phyloP scores from a whole-genome alignment of 1,140 invertebrate genomes.

The Drosophila novamexicana region DNA sequence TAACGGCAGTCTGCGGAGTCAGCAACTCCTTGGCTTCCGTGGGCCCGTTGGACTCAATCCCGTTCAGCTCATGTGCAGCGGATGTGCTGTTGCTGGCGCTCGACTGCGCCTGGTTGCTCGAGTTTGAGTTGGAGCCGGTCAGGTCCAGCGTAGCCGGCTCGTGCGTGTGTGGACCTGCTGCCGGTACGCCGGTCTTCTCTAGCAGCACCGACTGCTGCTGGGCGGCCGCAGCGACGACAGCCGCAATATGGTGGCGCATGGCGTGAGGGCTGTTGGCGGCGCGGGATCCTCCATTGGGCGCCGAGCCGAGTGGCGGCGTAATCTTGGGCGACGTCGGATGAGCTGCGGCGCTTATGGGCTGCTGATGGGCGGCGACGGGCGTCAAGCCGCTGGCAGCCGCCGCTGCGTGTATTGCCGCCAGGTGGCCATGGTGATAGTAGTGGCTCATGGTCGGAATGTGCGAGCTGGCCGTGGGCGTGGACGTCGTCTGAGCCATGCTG shows the following conservation, averaged over 20 bases:
- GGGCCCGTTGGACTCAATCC: slow-evolving; percentile 70
- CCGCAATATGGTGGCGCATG: slow-evolving; percentile 75
- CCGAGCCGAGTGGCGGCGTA: slow-evolving; percentile 50
- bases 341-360: slow-evolving; percentile 43
- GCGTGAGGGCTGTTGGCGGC: slow-evolving; percentile 72
- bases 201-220: slow-evolving; percentile 55
- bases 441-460: slow-evolving; percentile 79
- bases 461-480: slow-evolving; percentile 69
- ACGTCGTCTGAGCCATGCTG: slow-evolving; percentile 59
- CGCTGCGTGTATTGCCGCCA: slow-evolving; percentile 76
- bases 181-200: slow-evolving; percentile 47
- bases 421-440: slow-evolving; percentile 75
- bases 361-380: slow-evolving; percentile 76
- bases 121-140: slow-evolving; percentile 80
- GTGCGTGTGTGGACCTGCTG: slow-evolving; percentile 47
- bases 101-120: slow-evolving; percentile 74
- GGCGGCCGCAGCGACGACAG: slow-evolving; percentile 57
- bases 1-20: slow-evolving; percentile 15
- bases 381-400: slow-evolving; percentile 63
- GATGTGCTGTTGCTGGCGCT: slow-evolving; percentile 65
- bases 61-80: slow-evolving; percentile 59
- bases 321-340: slow-evolving; percentile 77
- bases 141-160: slow-evolving; percentile 78
- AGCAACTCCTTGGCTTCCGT: slow-evolving; percentile 49
- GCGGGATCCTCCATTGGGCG: slow-evolving; percentile 59